Evolutionary conservation across 2,797 vertebrate species (phyloP), one percentile per base, ranked within the genome.

Genomic region (Crenichthys baileyi): DNA sequence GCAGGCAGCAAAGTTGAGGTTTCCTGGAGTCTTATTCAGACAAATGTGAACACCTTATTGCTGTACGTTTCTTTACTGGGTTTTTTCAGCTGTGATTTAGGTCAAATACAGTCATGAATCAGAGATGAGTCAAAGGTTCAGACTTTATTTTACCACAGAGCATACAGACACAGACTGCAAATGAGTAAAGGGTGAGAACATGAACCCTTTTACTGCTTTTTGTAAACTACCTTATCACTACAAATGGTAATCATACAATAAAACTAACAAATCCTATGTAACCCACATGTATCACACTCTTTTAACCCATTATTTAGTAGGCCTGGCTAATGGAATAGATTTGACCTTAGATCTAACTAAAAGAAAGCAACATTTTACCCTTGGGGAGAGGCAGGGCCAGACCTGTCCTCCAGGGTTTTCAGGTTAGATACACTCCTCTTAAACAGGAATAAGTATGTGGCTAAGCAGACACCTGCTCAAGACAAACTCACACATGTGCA

Each of bases 391-490:
- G 89, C 65, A 72, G 56, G 50, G 79, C 70, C 0, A 0, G 70
- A 88, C 88, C 84, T 83, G 86, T 92, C 86, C 53, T 79, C 85
- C 89, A 79, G 79, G 88, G 88, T 75, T 89, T 82, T 82, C 83
- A 89, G 74, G 85, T 88, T 89, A 36, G 76, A 72, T 61, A 76
- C 58, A 81, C 55, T 81, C 55, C 72, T 79, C 77, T 78, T 50
- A 79, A 79, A 77, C 4, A 70, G 48, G 26, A 53, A 73, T 67
- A 79, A 72, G 80, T 72, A 73, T 77, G 61, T 15, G 78, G 46
- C 67, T 16, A 22, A 78, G 71, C 13, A 79, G 7, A 77, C 72
- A 79, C 77, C 77, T 44, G 26, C 56, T 63, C 48, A 56, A 56
- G 39, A 79, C 63, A 71, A 74, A 80, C 60, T 77, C 68, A 72